Evolutionary conservation across 2,797 vertebrate genomes (phyloP), one percentile per base, ranked within the genome.

Genomic region (Allobates femoralis): DNA sequence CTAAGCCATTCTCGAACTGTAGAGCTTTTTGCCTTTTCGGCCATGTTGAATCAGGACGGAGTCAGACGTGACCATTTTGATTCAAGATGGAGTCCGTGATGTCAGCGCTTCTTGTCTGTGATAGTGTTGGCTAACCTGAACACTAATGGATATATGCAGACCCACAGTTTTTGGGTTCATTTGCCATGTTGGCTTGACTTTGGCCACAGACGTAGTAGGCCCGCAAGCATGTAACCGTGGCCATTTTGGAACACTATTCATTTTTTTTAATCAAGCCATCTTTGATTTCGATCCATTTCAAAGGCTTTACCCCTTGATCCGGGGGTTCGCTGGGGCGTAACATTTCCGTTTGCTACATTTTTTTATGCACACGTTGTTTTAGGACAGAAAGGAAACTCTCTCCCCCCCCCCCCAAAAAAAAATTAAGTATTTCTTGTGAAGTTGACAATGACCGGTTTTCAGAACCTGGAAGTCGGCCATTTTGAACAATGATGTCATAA

Each of bases 101-200:
- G 41, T 81, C 78, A 86, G 78, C 69, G 67, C 85, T 84, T 77
- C 37, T 78, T 78, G 62, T 83, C 41, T 64, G 67, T 69, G 78
- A 81, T 79, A 69, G 19, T 51, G 80, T 79, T 69, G 41, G 28
- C 81, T 55, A 37, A 32, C 62, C 71, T 79, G 56, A 87, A 80
- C 76, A 84, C 66, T 79, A 84, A 79, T 84, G 30, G 55, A 34
- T 56, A 41, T 87, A 62, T 37, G 28, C 55, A 32, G 50, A 77
- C 75, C 75, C 32, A 26, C 28, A 53, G 41, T 46, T 46, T 46
- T 46, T 1, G 41, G 41, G 37, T 41, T 41, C 30, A 19, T 26
- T 62, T 58, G 66, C 81, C 53, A 34, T 37, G 50, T 53, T 55
- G 81, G 67, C 55, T 74, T 37, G 32, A 26, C 11, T 11, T 15